Percentiles rank a stretch among this genome's conserved stretches.
These are phyloP conservation scores for Caenorhabditis sp. DNA, from an alignment of 2,888 invertebrate genomes.

Conservation along the genomic window DNA sequence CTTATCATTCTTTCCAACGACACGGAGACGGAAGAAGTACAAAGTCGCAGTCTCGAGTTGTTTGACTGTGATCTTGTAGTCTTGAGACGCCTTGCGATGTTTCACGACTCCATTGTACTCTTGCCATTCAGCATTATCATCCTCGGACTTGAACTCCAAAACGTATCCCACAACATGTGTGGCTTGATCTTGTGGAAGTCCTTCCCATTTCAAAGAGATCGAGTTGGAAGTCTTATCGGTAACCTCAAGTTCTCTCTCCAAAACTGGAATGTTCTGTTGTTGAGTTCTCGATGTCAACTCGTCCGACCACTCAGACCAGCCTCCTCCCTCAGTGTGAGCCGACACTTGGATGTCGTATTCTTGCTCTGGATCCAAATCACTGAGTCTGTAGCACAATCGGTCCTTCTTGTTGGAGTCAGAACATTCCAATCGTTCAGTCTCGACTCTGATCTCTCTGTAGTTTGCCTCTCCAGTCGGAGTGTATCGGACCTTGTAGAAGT, in stretches of 20 bases:
- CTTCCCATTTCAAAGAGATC: constrained; percentile 82
- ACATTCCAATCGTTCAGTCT: constrained; percentile 80
- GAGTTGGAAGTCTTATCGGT: constrained; percentile 81
- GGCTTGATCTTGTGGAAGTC: constrained; percentile 77
- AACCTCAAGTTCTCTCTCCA: constrained; percentile 79
- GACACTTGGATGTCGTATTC: constrained; percentile 82
- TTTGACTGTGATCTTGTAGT: constrained; percentile 80
- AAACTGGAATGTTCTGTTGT: constrained; percentile 82
- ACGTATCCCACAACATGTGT: constrained; percentile 82
- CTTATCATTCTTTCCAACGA: constrained; percentile 83
- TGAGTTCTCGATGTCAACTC: constrained; percentile 78
- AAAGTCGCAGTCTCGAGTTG: constrained; percentile 81
- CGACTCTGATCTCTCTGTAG: constrained; percentile 81
- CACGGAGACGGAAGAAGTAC: constrained; percentile 83
- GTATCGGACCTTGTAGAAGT: constrained; percentile 82
- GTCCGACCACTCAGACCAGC: constrained; percentile 83
- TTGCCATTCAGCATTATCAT: constrained; percentile 79
- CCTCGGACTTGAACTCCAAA: constrained; percentile 83
- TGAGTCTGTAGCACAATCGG: constrained; percentile 83
- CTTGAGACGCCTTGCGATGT: constrained; percentile 73
- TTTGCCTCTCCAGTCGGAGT: constrained; percentile 77
- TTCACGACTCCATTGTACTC: constrained; percentile 81
- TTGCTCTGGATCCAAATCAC: constrained; percentile 82
- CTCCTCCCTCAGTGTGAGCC: constrained; percentile 82
- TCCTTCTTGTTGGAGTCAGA: constrained; percentile 79